phyloP scores from a whole-genome alignment of 2,113 vertebrate species.

The Axis porcinus region DNA sequence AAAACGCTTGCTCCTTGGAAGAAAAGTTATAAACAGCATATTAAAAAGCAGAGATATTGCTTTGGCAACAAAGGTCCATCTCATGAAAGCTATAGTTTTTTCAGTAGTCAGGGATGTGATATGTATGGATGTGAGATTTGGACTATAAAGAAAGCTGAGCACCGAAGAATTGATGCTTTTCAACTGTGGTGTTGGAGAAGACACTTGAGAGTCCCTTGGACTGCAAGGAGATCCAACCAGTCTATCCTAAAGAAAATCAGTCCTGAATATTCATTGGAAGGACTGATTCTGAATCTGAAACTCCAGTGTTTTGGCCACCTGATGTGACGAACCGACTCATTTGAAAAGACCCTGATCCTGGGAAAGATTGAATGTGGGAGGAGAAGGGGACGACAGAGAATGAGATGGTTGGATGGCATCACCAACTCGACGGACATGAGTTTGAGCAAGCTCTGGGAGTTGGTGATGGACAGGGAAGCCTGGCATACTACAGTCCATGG shows the following conservation, averaged over 20 bases:
- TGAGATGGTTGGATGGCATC: not conserved
- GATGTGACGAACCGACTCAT: not conserved
- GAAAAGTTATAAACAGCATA: not conserved
- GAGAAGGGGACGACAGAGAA: rapidly evolving
- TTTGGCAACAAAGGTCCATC: not conserved
- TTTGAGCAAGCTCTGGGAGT: not conserved
- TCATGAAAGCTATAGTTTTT: not conserved
- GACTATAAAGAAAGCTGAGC: not conserved
- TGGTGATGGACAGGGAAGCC: not conserved
- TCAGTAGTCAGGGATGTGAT: not conserved
- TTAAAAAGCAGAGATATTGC: not conserved
- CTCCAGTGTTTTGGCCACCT: not conserved
- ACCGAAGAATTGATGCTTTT: not conserved
- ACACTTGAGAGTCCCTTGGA: not conserved
- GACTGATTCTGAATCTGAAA: not conserved
- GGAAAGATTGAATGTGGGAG: not conserved
- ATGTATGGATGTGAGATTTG: not conserved
- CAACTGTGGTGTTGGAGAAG: not conserved
- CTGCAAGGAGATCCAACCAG: not conserved
- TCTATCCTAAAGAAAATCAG: not conserved
- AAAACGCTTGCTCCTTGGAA: not conserved
- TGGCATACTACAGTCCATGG: not conserved
- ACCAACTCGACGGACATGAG: not conserved
- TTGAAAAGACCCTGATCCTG: not conserved
- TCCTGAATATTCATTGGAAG: not conserved